Evolutionary conservation across 2,113 vertebrate genomes (phyloP), one percentile per base, ranked within the genome.

Genomic region (Potamarius usumacintae): DNA sequence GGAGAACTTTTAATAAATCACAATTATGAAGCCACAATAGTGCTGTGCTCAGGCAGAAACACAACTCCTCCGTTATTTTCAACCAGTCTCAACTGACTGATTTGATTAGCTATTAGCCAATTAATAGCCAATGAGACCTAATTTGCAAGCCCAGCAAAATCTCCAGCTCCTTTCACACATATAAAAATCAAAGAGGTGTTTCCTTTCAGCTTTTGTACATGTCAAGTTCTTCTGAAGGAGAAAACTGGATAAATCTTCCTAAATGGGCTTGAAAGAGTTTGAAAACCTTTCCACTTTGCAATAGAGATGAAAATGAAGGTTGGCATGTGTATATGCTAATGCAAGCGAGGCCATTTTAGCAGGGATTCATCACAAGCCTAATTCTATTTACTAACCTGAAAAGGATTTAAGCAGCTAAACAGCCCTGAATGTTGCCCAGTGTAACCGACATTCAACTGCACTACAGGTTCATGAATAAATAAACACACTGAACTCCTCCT

Each of bases 1-100:
- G 81, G 90, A 86, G 89, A 90, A 88, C 79, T 91, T 94, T 34
- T 94, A 93, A 95, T 95, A 94, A 95, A 95, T 96, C 94, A 94
- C 90, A 93, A 94, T 95, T 94, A 95, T 90, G 89, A 93, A 91
- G 92, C 92, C 89, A 89, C 90, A 90, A 89, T 91, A 90, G 92
- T 89, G 88, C 89, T 92, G 83, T 90, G 18, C 88, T 92, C 85
- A 52, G 88, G 85, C 79, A 86, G 92, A 91, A 92, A 92, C 89
- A 90, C 85, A 87, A 90, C 90, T 90, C 91, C 87, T 30, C 18
- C 84, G 88, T 86, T 89, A 90, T 92, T 90, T 89, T 67, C 83
- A 91, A 92, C 89, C 15, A 89, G 92, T 90, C 93, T 83, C 88
- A 78, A 88, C 88, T 90, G 88, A 92, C 82, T 92, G 91, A 85